Evolutionary conservation across 2,797 vertebrate species (phyloP).

Genomic region (Novumbra hubbsi): DNA sequence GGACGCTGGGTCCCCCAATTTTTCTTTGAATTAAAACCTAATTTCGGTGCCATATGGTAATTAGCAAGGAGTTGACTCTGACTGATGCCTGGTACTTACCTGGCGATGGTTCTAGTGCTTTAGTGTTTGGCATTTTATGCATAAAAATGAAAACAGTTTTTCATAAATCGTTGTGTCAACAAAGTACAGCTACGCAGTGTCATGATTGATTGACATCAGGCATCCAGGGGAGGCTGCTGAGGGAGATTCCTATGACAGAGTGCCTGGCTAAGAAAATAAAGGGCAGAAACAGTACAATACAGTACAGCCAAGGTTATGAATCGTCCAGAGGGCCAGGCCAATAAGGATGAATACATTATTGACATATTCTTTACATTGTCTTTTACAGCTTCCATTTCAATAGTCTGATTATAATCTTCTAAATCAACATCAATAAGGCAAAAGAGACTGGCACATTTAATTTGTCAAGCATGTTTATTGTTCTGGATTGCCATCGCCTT

Average conservation of each 20-base stretch:
- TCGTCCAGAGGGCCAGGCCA: not conserved
- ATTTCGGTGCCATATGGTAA: conserved; percentile 42
- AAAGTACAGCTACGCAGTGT: not conserved
- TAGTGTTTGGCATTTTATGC: conserved; percentile 25
- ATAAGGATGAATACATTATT: not conserved
- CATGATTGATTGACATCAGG: conserved; percentile 11
- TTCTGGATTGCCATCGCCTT: not conserved
- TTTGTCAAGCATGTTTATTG: conserved; percentile 9
- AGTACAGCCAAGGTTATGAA: not conserved
- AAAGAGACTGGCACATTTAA: not conserved
- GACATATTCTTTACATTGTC: not conserved
- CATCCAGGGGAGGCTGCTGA: not conserved
- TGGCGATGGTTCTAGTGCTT: conserved; percentile 12
- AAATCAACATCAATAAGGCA: not conserved
- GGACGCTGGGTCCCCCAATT: conserved; percentile 40
- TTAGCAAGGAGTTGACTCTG: conserved; percentile 39
- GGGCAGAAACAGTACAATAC: not conserved
- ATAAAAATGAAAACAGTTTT: not conserved
- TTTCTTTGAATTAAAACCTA: conserved; percentile 43
- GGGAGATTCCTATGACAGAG: conserved; percentile 8
- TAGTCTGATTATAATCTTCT: not conserved
- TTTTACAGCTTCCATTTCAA: not conserved
- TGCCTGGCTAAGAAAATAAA: conserved; percentile 3
- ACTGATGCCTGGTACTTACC: conserved; percentile 35
- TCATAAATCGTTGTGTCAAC: conserved; percentile 3